These are phyloP conservation scores for Bombyx mandarina DNA, from an alignment of 1,140 invertebrate species.

Conservation along the genomic window DNA sequence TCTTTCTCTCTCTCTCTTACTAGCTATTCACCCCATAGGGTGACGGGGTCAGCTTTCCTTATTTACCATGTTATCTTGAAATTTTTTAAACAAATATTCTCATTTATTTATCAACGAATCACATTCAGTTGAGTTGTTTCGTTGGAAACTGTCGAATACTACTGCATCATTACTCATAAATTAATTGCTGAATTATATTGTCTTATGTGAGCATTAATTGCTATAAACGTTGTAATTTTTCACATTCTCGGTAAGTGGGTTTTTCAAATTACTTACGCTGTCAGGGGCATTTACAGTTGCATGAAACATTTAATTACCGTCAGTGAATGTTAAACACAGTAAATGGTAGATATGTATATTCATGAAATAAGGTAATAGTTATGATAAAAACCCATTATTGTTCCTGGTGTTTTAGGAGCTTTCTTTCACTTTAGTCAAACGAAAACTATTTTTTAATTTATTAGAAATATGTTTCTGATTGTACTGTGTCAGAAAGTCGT, in stretches of 20 bases:
- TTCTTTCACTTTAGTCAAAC: not conserved
- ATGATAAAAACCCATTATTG: slow-evolving; percentile 10
- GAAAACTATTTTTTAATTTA: not conserved
- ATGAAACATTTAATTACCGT: slow-evolving; percentile 55
- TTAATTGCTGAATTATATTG: slow-evolving; percentile 54
- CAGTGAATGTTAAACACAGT: slow-evolving; percentile 55
- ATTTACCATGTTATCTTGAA: too few relatives aligned
- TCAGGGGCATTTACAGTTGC: slow-evolving; percentile 59
- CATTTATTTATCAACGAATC: too few relatives aligned
- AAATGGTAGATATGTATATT: slow-evolving; percentile 45
- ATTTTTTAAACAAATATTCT: too few relatives aligned
- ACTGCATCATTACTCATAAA: slow-evolving; percentile 32
- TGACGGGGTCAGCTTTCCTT: too few relatives aligned
- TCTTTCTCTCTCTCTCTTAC: too few relatives aligned
- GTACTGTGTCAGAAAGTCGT: slow-evolving; percentile 20
- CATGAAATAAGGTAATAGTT: slow-evolving; percentile 43
- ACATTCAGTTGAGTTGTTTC: too few relatives aligned
- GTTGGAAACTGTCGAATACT: slow-evolving; percentile 14
- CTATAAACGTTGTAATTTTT: slow-evolving; percentile 53
- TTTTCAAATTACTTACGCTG: slow-evolving; percentile 46
- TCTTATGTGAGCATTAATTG: slow-evolving; percentile 54
- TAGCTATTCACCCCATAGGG: too few relatives aligned
- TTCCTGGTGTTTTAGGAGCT: too few relatives aligned
- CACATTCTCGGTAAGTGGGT: slow-evolving; percentile 51
- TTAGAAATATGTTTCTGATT: slow-evolving; percentile 15